Conservation (phyloP, 2,113 vertebrate genomes). For the Aleadryas rufinucha region DNA sequence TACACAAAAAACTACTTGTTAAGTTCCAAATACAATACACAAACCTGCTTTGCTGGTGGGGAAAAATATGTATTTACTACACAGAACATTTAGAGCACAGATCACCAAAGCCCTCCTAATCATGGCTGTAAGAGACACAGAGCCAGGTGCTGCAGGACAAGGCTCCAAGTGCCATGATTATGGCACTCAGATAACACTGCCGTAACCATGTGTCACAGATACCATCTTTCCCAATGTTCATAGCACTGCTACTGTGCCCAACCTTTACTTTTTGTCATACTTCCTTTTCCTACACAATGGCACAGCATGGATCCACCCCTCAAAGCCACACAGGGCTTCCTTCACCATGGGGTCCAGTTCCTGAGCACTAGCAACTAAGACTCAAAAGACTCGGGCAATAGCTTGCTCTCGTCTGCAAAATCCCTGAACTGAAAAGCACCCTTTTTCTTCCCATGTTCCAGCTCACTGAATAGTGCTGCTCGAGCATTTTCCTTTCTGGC, state of each 20-base stretch:
- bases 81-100: background rate
- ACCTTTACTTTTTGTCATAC: background rate
- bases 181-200: background rate
- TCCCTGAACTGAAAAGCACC: background rate
- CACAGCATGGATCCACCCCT: background rate
- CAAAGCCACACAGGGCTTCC: background rate
- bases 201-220: background rate
- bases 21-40: background rate
- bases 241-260: fast-evolving
- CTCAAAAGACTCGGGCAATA: background rate
- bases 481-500: fast-evolving
- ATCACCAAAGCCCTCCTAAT: background rate
- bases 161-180: background rate
- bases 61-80: background rate
- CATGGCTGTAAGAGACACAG: background rate
- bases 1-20: background rate
- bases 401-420: background rate
- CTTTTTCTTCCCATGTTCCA: background rate
- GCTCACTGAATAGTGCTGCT: background rate
- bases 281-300: background rate
- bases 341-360: background rate
- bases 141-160: background rate
- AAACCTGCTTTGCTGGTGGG: background rate
- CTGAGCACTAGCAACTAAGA: background rate
- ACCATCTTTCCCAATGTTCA: background rate